A percentile compares a stretch with the other conserved stretches of the same genome.
These are phyloP conservation scores for Bambusicola thoracicus DNA, from an alignment of 2,113 vertebrate genomes.

Conservation along the genomic window DNA sequence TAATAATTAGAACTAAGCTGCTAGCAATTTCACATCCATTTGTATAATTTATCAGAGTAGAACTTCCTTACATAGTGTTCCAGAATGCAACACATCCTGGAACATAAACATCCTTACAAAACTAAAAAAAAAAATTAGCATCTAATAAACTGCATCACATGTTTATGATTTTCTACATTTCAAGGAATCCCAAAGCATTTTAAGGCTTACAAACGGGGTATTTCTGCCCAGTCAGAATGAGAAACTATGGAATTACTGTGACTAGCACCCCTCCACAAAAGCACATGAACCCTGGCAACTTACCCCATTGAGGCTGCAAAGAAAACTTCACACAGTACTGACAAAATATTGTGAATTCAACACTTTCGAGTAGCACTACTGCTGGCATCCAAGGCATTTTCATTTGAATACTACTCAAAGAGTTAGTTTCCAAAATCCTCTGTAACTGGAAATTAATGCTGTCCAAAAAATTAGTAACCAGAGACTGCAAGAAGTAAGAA, in stretches of 20 bases:
- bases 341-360: not conserved
- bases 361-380: not conserved
- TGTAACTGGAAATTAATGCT: not conserved
- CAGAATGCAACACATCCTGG: not conserved
- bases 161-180: not conserved
- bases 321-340: not conserved
- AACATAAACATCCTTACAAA: not conserved
- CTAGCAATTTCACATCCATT: not conserved
- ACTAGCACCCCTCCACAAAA: not conserved
- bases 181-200: not conserved
- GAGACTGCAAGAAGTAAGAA: not conserved
- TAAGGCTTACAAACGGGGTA: not conserved
- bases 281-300: not conserved
- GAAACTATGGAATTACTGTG: not conserved
- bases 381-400: not conserved
- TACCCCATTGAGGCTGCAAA: not conserved
- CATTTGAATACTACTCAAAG: not conserved
- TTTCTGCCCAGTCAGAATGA: not conserved
- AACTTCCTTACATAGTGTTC: not conserved
- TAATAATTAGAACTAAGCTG: conserved; percentile 21
- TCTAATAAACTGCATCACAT: not conserved
- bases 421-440: not conserved
- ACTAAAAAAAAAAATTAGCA: not conserved
- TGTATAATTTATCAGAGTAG: not conserved
- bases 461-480: not conserved